A percentile compares a stretch with the other conserved stretches of the same genome.
phyloP scores from a whole-genome alignment of 2,797 vertebrate genomes.

The Sciurus carolinensis region DNA sequence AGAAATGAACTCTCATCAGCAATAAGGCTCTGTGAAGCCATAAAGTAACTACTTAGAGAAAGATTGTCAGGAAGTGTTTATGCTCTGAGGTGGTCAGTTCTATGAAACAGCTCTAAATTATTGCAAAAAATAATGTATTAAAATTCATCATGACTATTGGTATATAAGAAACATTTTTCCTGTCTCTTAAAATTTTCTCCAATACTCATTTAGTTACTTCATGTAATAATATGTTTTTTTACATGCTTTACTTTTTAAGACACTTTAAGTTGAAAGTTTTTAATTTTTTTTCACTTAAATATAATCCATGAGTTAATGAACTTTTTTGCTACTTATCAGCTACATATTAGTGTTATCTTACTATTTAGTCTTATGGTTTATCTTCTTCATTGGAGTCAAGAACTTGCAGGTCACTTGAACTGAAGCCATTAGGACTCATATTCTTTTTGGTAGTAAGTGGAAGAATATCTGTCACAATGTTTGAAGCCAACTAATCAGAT shows the following conservation, averaged over 20 bases:
- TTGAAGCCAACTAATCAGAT: constrained; percentile 3
- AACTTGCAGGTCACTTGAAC: neutral
- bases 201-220: neutral
- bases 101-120: constrained; percentile 9
- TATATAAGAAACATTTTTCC: neutral
- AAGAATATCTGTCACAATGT: neutral
- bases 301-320: neutral
- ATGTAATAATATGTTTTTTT: neutral
- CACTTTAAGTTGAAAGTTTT: neutral
- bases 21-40: neutral
- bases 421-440: neutral
- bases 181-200: neutral
- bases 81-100: accelerated
- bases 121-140: neutral
- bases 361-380: neutral
- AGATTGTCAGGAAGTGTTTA: neutral
- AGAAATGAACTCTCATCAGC: constrained; percentile 31
- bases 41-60: neutral
- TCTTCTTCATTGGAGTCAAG: neutral
- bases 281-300: neutral
- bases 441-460: neutral
- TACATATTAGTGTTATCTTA: neutral
- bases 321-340: neutral
- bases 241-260: neutral
- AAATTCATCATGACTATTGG: neutral